These are phyloP conservation scores for Thunnus albacares DNA, from an alignment of 2,797 vertebrate species.

Conservation along the genomic window DNA sequence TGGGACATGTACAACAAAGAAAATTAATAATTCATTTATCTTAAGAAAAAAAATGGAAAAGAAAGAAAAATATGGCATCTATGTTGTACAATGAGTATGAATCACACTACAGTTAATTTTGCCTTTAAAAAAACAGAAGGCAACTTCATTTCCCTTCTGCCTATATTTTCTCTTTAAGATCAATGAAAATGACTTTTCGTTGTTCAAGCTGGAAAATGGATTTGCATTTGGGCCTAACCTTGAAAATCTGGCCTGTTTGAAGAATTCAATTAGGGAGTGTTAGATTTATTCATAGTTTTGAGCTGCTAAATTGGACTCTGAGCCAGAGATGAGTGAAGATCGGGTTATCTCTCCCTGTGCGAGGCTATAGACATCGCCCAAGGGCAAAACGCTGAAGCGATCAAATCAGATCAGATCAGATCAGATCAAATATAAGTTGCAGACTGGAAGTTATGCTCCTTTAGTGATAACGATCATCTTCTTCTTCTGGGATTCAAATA, in stretches of 20 bases:
- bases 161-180: slow-evolving; percentile 50
- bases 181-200: slow-evolving; percentile 60
- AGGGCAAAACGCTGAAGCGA: slow-evolving; percentile 73
- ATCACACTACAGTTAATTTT: slow-evolving; percentile 38
- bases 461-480: slow-evolving; percentile 62
- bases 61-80: slow-evolving; percentile 5
- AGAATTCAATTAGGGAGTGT: slow-evolving; percentile 81
- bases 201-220: slow-evolving; percentile 67
- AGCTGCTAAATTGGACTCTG: slow-evolving; percentile 75
- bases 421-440: slow-evolving; percentile 77
- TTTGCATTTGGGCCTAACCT: slow-evolving; percentile 79
- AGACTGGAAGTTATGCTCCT: slow-evolving; percentile 69
- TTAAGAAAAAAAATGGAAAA: slow-evolving; percentile 21
- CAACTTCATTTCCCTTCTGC: slow-evolving; percentile 2
- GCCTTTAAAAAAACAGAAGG: slow-evolving; percentile 6
- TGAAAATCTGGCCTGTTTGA: slow-evolving; percentile 75
- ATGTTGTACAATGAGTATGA: slow-evolving; percentile 21
- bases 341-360: slow-evolving; percentile 69
- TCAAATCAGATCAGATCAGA: slow-evolving; percentile 78
- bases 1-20: neutral
- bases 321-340: slow-evolving; percentile 67
- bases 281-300: slow-evolving; percentile 81
- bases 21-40: slow-evolving; percentile 27
- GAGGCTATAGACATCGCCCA: slow-evolving; percentile 72
- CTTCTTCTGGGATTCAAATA: slow-evolving; percentile 51